These are phyloP conservation scores for Saguinus midas DNA, from an alignment of 2,113 vertebrate species.

Conservation along the genomic window DNA sequence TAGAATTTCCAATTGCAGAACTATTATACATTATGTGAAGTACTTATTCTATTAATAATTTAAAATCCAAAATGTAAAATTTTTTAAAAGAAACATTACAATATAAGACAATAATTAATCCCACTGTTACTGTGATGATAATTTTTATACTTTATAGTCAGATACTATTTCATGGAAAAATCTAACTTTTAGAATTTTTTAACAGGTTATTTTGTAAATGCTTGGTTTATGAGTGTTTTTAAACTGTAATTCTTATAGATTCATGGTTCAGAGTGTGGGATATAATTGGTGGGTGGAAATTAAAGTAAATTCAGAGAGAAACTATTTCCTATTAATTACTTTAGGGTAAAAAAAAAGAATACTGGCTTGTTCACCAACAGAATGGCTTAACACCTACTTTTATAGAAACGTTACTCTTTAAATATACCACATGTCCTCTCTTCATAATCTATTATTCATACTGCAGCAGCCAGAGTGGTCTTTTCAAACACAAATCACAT, in stretches of 20 bases:
- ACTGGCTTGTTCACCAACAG: not conserved
- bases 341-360: not conserved
- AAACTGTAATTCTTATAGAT: not conserved
- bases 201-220: not conserved
- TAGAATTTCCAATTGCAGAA: not conserved
- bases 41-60: not conserved
- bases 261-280: not conserved
- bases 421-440: not conserved
- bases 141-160: not conserved
- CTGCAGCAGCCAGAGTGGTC: not conserved
- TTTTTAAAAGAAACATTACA: not conserved
- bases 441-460: not conserved
- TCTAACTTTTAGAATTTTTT: not conserved
- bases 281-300: not conserved
- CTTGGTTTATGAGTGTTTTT: not conserved
- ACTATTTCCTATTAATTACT: not conserved
- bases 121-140: not conserved
- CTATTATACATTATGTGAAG: not conserved
- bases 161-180: not conserved
- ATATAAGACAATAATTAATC: not conserved
- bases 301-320: not conserved
- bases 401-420: not conserved
- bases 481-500: not conserved
- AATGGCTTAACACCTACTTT: not conserved
- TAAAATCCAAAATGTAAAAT: not conserved